A percentile compares a stretch with the other conserved stretches of the same genome.
phyloP scores from a whole-genome alignment of 1,140 invertebrate genomes.

The Lanistes nyassanus region DNA sequence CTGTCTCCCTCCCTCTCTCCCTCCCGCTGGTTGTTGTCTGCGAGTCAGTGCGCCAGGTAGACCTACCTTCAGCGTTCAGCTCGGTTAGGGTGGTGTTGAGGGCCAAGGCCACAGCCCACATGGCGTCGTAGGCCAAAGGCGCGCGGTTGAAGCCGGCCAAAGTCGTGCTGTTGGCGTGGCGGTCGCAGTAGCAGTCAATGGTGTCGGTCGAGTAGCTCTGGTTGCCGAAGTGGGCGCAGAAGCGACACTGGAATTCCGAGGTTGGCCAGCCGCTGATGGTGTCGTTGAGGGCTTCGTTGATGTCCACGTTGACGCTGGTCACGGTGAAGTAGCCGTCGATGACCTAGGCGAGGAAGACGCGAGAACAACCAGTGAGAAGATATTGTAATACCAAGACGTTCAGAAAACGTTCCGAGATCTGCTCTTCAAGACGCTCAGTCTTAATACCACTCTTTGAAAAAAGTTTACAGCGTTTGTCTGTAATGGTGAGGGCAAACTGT shows the following conservation, averaged over 20 bases:
- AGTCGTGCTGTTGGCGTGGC: no score
- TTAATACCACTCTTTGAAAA: no score
- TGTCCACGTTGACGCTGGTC: slow-evolving; percentile 78
- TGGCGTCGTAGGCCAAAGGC: slow-evolving; percentile 32
- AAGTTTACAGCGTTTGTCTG: no score
- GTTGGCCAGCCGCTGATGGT: background rate
- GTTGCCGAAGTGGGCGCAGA: background rate
- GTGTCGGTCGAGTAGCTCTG: no score
- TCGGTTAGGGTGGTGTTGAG: slow-evolving; percentile 28
- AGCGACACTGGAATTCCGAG: background rate
- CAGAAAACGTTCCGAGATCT: no score
- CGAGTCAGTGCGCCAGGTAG: background rate
- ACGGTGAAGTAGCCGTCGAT: slow-evolving; percentile 96
- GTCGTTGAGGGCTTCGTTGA: background rate
- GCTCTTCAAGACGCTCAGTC: no score
- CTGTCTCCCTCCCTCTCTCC: no score
- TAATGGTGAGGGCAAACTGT: no score
- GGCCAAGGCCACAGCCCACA: slow-evolving; percentile 35
- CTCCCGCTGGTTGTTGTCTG: no score
- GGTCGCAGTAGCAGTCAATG: no score
- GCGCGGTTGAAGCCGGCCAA: slow-evolving; percentile 9
- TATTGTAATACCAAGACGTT: no score
- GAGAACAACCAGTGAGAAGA: no score
- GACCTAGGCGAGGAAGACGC: slow-evolving; percentile 78
- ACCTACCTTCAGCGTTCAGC: slow-evolving; percentile 4